A percentile compares a stretch with the other conserved stretches of the same genome.
Evolutionary conservation across 35 echinoderm and acorn worm genomes (phyloP).

Genomic region (Ptychodera flava): DNA sequence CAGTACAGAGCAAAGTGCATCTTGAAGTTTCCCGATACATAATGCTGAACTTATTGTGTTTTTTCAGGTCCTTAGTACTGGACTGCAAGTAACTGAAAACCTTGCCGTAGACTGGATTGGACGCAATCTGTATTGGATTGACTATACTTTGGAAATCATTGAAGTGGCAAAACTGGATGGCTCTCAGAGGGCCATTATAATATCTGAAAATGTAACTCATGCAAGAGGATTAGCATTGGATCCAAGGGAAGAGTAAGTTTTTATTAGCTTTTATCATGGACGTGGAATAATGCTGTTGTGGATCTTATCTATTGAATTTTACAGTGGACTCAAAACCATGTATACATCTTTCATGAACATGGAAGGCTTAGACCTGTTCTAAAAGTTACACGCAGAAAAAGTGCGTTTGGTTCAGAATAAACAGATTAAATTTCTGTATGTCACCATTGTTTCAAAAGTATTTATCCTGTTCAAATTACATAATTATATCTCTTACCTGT

Average conservation of each 20-base stretch:
- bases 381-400: too few relatives aligned
- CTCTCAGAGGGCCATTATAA: slow-evolving; percentile 19
- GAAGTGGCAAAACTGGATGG: slow-evolving; percentile 59
- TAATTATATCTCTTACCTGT: too few relatives aligned
- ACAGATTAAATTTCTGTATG: too few relatives aligned
- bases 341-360: too few relatives aligned
- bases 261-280: too few relatives aligned
- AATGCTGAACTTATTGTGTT: neutral
- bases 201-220: slow-evolving; percentile 22
- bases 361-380: too few relatives aligned
- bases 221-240: slow-evolving; percentile 36
- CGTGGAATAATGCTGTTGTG: too few relatives aligned
- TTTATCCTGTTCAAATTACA: too few relatives aligned
- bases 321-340: too few relatives aligned
- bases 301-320: too few relatives aligned
- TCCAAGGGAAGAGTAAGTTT: slow-evolving; percentile 56
- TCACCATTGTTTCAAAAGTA: too few relatives aligned
- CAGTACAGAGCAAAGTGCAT: neutral
- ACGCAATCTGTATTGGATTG: slow-evolving; percentile 56
- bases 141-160: slow-evolving; percentile 21
- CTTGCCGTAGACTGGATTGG: slow-evolving; percentile 74
- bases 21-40: neutral
- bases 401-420: too few relatives aligned
- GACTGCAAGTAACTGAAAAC: slow-evolving; percentile 16
- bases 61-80: slow-evolving; percentile 35